Evolutionary conservation across 1,140 invertebrate genomes (phyloP), one percentile per base, ranked within the genome.

Genomic region (Tyrophagus putrescentiae): DNA sequence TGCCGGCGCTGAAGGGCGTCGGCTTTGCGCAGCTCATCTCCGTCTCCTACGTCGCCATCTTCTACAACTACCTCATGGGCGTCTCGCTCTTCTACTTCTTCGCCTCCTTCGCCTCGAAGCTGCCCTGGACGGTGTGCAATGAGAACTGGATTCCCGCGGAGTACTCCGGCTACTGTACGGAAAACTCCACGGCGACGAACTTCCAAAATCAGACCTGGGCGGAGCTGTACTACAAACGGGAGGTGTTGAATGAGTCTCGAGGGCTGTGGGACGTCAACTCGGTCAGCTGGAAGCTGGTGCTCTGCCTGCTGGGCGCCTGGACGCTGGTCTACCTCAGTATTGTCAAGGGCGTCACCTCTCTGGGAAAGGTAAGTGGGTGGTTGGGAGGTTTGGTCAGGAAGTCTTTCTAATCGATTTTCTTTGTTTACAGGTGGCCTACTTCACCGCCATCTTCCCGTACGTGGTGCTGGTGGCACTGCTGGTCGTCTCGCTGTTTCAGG

Each of bases 361-460:
- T 73, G 3, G 74, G 74, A 57, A 76, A 76, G 69, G 75, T 75
- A n/a, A n/a, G n/a, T n/a, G 60, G 71, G 39, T 13, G n/a, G n/a
- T 13, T 13, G 36, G n/a, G n/a, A 39, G 36, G 13, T 39, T 39
- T 39, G 36, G 13, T n/a, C n/a, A 39, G n/a, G 13, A 44, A 50
- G 48, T 50, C 48, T 11, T 23, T 50, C 48, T 11, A 11, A 11
- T n/a, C n/a, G n/a, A n/a, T 13, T 39, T 39, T 39, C 36, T 39
- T 39, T 39, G 36, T 11, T 50, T 57, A n/a, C 62, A 84, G 78
- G 83, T 78, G 33, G 76, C 78, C 21, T 78, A 78, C 74, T 79
- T 79, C 57, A 79, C 77, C 5, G 77, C 78, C 7, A 68, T 78
- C 28, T 78, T 81, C 61, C 79, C 78, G 1, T 80, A 80, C 66